Evolutionary conservation across 2,113 vertebrate genomes (phyloP).

Genomic region (Pygoscelis adeliae): DNA sequence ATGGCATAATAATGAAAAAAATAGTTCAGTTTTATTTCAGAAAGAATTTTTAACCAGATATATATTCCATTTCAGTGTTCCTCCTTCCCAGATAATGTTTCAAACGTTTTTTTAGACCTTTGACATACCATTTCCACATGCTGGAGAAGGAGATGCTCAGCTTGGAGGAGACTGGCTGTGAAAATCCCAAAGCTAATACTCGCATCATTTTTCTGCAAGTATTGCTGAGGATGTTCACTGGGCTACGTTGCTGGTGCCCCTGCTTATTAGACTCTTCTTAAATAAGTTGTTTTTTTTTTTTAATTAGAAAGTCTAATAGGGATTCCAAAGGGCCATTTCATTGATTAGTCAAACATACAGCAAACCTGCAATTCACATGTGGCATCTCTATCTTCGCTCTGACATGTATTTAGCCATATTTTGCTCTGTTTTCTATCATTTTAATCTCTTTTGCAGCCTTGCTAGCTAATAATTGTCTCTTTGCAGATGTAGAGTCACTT

Average conservation of each 20-base stretch:
- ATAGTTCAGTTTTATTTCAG: background rate
- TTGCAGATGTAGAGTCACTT: background rate
- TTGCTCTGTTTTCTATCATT: background rate
- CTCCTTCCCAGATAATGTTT: background rate
- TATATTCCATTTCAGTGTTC: background rate
- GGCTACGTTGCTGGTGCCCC: background rate
- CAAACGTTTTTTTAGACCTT: background rate
- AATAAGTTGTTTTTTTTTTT: background rate
- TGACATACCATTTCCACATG: background rate
- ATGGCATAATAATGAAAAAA: background rate
- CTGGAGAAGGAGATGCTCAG: background rate
- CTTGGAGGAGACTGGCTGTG: background rate
- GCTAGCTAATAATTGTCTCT: background rate
- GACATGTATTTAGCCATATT: background rate
- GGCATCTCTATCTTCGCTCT: background rate
- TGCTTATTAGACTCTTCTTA: background rate
- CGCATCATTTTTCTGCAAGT: background rate
- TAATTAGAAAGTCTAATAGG: background rate
- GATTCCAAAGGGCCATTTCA: background rate
- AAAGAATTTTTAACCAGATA: background rate
- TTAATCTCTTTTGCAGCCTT: background rate
- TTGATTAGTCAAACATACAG: background rate
- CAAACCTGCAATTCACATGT: background rate
- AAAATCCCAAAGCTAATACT: background rate
- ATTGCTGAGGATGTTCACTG: background rate